Conservation (phyloP, 2,113 vertebrate species). For the Nannospalax galili region DNA sequence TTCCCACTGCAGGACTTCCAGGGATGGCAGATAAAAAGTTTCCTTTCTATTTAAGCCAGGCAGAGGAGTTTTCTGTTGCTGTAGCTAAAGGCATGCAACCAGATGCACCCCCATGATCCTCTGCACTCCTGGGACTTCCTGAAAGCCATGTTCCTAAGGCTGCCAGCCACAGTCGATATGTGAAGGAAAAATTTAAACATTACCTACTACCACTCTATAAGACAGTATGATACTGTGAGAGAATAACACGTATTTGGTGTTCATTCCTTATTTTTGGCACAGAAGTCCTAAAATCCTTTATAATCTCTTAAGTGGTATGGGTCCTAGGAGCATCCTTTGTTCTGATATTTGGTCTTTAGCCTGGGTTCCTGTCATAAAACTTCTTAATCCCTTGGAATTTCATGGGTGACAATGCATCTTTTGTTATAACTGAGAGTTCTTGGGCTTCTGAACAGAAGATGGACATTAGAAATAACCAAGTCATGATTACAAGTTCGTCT, state of each 20-base stretch:
- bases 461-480: not conserved
- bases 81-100: not conserved
- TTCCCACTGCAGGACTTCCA: not conserved
- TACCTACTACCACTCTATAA: not conserved
- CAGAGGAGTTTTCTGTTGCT: not conserved
- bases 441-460: not conserved
- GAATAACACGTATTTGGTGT: not conserved
- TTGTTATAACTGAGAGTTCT: not conserved
- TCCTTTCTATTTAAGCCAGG: constrained; percentile 19
- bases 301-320: not conserved
- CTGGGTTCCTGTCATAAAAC: not conserved
- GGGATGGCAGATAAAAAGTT: not conserved
- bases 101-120: not conserved
- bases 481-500: not conserved
- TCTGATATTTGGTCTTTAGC: not conserved
- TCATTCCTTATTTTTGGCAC: not conserved
- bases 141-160: not conserved
- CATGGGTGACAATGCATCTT: not conserved
- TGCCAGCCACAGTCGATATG: not conserved
- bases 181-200: not conserved
- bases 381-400: not conserved
- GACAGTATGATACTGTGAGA: not conserved
- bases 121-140: not conserved
- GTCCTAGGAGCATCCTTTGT: not conserved
- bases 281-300: not conserved